Evolutionary conservation across 2,797 vertebrate species (phyloP).

Genomic region (Miichthys miiuy): DNA sequence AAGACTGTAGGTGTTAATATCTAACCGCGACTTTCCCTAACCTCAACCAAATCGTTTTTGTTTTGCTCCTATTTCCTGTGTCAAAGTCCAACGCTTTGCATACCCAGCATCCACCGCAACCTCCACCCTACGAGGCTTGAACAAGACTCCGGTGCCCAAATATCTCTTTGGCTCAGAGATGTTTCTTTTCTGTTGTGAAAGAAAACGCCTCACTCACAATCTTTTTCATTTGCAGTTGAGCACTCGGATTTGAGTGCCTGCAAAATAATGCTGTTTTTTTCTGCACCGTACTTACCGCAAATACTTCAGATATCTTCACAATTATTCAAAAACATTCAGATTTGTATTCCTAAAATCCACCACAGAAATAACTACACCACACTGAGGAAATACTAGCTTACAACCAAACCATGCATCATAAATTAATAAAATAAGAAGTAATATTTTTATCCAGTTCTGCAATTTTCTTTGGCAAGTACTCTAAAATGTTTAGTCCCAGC

Average conservation of each 20-base stretch:
- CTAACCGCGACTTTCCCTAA: not conserved
- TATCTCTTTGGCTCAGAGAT: conserved; percentile 11
- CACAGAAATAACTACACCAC: not conserved
- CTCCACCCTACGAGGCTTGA: not conserved
- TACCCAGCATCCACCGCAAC: not conserved
- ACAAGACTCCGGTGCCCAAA: conserved; percentile 17
- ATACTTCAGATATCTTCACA: not conserved
- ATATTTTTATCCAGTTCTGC: conserved; percentile 12
- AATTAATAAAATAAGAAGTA: not conserved
- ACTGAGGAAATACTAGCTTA: not conserved
- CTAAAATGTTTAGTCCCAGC: conserved; percentile 3
- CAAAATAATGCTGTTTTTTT: conserved; percentile 10
- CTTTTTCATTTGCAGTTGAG: conserved; percentile 16
- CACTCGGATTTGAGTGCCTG: not conserved
- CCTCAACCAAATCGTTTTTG: conserved; percentile 1
- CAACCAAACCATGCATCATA: not conserved
- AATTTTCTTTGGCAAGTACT: conserved; percentile 21
- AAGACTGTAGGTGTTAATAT: not conserved
- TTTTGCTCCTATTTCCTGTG: not conserved
- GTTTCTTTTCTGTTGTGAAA: conserved; percentile 33
- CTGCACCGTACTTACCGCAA: not conserved
- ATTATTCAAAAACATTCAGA: conserved; percentile 10
- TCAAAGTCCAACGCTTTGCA: not conserved
- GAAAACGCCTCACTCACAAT: conserved; percentile 19
- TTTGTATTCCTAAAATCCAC: conserved; percentile 12